Evolutionary conservation across 1,140 invertebrate genomes (phyloP).

Genomic region (Phymorhynchus buccinoides): DNA sequence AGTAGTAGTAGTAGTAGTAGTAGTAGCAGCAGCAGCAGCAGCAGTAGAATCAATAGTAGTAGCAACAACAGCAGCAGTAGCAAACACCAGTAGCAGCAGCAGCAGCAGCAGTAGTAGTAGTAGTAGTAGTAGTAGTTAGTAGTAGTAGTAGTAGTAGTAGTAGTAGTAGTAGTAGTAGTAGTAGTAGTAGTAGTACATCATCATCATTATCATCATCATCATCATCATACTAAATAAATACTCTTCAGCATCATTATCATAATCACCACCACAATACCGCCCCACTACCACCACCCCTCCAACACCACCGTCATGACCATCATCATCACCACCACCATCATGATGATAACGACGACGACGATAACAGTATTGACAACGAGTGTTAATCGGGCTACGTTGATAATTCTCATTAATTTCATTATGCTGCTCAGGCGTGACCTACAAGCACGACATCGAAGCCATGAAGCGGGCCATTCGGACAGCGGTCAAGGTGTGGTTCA

Average conservation of each 20-base stretch:
- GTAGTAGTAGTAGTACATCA: slow-evolving; percentile 26
- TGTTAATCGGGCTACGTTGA: neutral
- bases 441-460: slow-evolving; percentile 40
- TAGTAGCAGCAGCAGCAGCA: too few species aligned
- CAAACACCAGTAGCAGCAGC: too few species aligned
- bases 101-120: slow-evolving; percentile 28
- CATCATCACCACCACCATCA: too few species aligned
- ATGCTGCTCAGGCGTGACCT: slow-evolving; percentile 41
- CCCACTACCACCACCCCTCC: too few species aligned
- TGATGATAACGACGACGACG: too few species aligned
- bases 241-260: neutral
- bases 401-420: neutral
- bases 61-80: too few species aligned
- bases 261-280: neutral
- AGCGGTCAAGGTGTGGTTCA: slow-evolving; percentile 47
- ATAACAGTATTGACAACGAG: neutral
- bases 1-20: slow-evolving; percentile 26
- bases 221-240: too few species aligned
- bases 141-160: slow-evolving; percentile 29
- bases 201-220: too few species aligned
- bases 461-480: slow-evolving; percentile 43
- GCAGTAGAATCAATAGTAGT: too few species aligned
- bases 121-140: slow-evolving; percentile 23
- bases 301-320: too few species aligned
- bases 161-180: slow-evolving; percentile 27